A percentile compares a stretch with the other conserved stretches of the same genome.
Conservation (phyloP, 2,113 vertebrate genomes). For the Spea bombifrons region DNA sequence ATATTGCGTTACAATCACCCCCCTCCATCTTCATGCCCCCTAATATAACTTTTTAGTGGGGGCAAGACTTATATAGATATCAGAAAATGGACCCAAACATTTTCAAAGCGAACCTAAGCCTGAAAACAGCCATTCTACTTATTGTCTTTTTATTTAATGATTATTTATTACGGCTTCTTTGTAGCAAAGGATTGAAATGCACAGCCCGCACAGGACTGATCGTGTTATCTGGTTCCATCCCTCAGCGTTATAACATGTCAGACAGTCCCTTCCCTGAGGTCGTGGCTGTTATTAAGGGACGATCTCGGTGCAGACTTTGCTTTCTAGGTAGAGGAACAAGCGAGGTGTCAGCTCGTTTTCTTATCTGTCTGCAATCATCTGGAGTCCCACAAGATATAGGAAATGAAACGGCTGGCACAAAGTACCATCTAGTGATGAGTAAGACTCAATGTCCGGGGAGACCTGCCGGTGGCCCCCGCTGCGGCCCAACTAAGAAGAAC, state of each 20-base stretch:
- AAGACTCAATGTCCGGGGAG: slow-evolving; percentile 31
- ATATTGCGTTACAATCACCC: no score
- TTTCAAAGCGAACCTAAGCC: no score
- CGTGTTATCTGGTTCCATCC: not conserved
- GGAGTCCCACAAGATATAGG: slow-evolving; percentile 40
- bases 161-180: no score
- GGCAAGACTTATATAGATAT: no score
- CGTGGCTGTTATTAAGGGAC: slow-evolving; percentile 35
- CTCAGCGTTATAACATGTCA: slow-evolving; percentile 4
- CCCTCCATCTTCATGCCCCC: no score
- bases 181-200: no score
- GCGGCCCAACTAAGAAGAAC: not conserved
- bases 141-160: no score
- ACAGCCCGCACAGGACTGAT: no score
- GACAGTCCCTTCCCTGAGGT: not conserved
- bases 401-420: slow-evolving; percentile 55
- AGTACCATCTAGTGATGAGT: slow-evolving; percentile 41
- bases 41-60: no score
- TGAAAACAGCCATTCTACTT: no score
- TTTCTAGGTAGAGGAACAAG: slow-evolving; percentile 37
- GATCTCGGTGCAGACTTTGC: slow-evolving; percentile 27
- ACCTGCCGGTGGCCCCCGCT: not conserved
- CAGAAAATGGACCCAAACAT: no score
- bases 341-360: slow-evolving; percentile 38
- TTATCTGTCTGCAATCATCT: slow-evolving; percentile 53